A percentile compares a stretch with the other conserved stretches of the same genome.
phyloP scores from a whole-genome alignment of 2,888 invertebrate genomes.

The Orthosia gothica region DNA sequence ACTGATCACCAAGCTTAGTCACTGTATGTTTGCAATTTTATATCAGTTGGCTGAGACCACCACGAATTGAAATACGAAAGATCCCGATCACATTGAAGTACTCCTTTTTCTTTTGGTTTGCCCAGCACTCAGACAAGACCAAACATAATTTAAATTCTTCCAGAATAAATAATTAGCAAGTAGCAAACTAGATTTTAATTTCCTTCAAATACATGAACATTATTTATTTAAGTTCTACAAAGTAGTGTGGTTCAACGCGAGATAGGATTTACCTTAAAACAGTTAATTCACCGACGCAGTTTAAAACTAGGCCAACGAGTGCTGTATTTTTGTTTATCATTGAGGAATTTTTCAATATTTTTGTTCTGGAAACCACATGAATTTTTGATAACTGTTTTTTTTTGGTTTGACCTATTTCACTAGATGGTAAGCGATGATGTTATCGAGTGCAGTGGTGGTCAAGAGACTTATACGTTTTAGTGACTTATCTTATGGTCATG shows the following conservation, averaged over 20 bases:
- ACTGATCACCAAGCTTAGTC: too few relatives aligned
- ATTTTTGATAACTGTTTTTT: too few relatives aligned
- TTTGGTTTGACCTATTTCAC: too few relatives aligned
- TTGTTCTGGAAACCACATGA: neutral
- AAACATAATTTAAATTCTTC: constrained; percentile 23
- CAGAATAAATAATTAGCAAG: constrained; percentile 10
- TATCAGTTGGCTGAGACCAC: too few relatives aligned
- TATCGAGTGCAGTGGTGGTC: too few relatives aligned
- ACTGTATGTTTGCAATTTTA: too few relatives aligned
- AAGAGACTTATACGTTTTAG: too few relatives aligned
- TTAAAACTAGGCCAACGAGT: constrained; percentile 52
- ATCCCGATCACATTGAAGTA: neutral
- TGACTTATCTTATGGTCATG: too few relatives aligned
- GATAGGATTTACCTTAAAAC: constrained; percentile 59
- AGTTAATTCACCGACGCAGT: constrained; percentile 45
- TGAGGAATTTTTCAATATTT: constrained; percentile 36
- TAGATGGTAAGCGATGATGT: too few relatives aligned
- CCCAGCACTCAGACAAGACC: neutral
- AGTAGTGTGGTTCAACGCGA: constrained; percentile 19
- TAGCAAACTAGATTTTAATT: constrained; percentile 42
- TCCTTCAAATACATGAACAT: constrained; percentile 22
- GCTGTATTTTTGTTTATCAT: constrained; percentile 35
- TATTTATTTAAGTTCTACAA: constrained; percentile 24
- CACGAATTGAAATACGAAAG: neutral
- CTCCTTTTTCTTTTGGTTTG: neutral